Percentiles rank a stretch among this genome's conserved stretches.
phyloP scores from a whole-genome alignment of 2,888 invertebrate genomes.

The Lycophotia porphyrea region DNA sequence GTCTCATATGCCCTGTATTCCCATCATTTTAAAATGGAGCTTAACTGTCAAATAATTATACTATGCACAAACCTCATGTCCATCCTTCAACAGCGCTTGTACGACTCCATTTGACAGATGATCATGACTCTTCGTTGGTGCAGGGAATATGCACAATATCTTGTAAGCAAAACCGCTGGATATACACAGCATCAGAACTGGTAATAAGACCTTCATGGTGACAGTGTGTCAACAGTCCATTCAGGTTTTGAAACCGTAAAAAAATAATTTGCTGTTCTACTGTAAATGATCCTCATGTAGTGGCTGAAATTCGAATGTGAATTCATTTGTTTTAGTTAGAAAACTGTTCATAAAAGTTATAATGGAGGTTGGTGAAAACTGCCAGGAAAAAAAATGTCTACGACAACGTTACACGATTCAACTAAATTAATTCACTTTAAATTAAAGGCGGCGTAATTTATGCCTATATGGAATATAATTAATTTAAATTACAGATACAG shows the following conservation, averaged over 20 bases:
- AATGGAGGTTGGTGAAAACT: too few relatives aligned
- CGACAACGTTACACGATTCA: too few relatives aligned
- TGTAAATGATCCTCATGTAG: too few relatives aligned
- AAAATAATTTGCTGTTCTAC: too few relatives aligned
- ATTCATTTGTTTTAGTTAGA: too few relatives aligned
- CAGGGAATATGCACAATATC: conserved; percentile 75
- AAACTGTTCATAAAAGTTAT: too few relatives aligned
- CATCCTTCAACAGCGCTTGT: conserved; percentile 74
- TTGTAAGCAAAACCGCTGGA: conserved; percentile 67
- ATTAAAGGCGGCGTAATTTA: neutral
- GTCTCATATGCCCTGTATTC: too few relatives aligned
- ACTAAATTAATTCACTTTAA: neutral
- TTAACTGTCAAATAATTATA: neutral
- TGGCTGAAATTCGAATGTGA: too few relatives aligned
- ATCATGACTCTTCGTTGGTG: conserved; percentile 77
- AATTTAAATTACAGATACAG: neutral
- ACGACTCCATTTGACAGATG: conserved; percentile 76
- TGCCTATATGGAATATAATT: neutral
- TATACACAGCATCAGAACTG: conserved; percentile 52
- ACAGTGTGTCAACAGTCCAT: neutral
- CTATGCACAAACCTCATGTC: conserved; percentile 75
- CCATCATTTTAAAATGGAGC: too few relatives aligned
- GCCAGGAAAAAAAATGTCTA: too few relatives aligned
- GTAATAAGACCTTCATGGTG: conserved; percentile 48
- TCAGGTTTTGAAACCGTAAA: neutral